phyloP scores from a whole-genome alignment of 2,797 vertebrate genomes.

The Xenopus petersii region DNA sequence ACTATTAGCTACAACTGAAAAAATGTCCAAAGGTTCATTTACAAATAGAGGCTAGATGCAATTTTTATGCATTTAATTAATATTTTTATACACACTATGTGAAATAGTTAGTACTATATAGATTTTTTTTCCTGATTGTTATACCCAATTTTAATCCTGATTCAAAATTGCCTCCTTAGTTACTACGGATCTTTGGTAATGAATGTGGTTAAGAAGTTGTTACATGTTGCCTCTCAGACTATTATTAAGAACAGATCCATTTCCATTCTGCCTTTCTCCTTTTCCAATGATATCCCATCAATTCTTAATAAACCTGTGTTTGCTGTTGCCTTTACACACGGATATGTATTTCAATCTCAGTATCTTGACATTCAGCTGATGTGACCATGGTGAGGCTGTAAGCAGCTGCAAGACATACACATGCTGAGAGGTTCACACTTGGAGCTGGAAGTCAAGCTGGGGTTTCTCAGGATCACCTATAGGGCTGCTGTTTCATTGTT shows the following conservation, averaged over 20 bases:
- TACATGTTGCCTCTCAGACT: no score
- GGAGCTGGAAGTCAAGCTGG: constrained; percentile 13
- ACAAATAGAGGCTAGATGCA: no score
- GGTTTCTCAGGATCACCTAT: constrained; percentile 3
- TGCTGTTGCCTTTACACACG: constrained; percentile 8
- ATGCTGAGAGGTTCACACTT: constrained; percentile 2
- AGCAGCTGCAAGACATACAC: constrained; percentile 15
- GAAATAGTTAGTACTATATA: no score
- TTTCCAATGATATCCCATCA: constrained; percentile 15
- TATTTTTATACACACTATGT: no score
- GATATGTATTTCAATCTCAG: constrained; percentile 15
- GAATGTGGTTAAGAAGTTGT: not conserved
- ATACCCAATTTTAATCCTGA: no score
- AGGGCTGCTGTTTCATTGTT: not conserved
- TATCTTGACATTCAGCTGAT: constrained; percentile 25
- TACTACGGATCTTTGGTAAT: no score
- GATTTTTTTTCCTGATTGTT: no score
- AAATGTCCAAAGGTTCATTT: no score
- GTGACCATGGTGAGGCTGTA: constrained; percentile 19
- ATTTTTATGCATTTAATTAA: no score
- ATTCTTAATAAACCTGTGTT: constrained; percentile 31
- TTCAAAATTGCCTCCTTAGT: no score
- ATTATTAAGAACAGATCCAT: not conserved
- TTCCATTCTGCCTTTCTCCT: constrained; percentile 4
- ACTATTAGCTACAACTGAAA: no score